These are phyloP conservation scores for Ceratosolen fusciceps DNA, from an alignment of 1,140 invertebrate genomes.

Conservation along the genomic window DNA sequence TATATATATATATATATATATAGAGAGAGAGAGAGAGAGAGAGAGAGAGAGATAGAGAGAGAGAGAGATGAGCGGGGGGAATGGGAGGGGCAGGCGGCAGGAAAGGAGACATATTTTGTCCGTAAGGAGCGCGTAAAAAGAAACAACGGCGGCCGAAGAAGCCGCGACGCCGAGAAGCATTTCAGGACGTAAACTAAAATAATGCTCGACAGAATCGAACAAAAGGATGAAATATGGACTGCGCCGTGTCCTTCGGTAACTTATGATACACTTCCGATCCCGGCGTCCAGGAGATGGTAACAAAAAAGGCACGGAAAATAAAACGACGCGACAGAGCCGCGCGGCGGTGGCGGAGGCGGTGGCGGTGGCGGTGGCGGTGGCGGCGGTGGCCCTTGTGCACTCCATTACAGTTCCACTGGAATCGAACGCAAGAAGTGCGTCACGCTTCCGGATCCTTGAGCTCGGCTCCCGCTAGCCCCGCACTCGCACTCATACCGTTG, in stretches of 20 bases:
- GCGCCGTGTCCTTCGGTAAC: constrained; percentile 63
- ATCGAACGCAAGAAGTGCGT: constrained; percentile 42
- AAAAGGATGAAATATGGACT: constrained; percentile 71
- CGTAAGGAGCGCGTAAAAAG: constrained; percentile 49
- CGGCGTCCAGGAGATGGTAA: constrained; percentile 56
- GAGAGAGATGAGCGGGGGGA: not conserved
- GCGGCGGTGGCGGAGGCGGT: too few relatives aligned
- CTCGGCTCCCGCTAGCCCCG: not conserved
- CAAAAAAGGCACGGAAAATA: not conserved
- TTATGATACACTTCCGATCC: constrained; percentile 66
- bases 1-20: too few relatives aligned
- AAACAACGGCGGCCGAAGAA: constrained; percentile 56
- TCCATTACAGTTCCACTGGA: constrained; percentile 42
- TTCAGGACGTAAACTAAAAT: constrained; percentile 70
- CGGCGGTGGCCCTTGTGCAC: too few relatives aligned
- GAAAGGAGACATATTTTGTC: constrained; percentile 68
- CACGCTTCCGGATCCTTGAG: constrained; percentile 32
- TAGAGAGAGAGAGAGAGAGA: not conserved
- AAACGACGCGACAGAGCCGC: constrained; percentile 7
- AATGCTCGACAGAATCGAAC: constrained; percentile 71
- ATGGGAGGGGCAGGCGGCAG: constrained; percentile 50
- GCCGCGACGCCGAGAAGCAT: constrained; percentile 65
- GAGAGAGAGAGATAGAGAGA: not conserved
- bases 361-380: too few relatives aligned
- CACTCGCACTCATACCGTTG: too few relatives aligned